Percentiles rank a stretch among this genome's conserved stretches.
Evolutionary conservation across 92 coral and sea anemone genomes (phyloP).

Genomic region (Blastomussa wellsi): DNA sequence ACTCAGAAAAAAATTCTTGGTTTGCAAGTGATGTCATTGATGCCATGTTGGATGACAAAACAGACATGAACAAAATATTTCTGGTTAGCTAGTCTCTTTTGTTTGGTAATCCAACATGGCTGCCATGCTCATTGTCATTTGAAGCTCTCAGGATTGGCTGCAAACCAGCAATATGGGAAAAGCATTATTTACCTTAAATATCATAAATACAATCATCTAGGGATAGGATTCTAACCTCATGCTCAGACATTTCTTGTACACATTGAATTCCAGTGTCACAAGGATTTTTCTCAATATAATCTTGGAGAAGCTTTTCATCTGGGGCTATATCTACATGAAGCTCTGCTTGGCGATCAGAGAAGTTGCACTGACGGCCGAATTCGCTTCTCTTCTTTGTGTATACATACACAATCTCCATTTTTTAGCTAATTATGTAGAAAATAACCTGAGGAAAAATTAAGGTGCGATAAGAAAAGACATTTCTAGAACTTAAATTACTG

Average conservation of each 20-base stretch:
- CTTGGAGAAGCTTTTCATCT: constrained; percentile 92
- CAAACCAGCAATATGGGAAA: no score
- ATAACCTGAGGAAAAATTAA: neutral
- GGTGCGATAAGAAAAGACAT: neutral
- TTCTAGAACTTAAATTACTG: no score
- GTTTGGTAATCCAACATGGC: no score
- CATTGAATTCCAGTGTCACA: constrained; percentile 99
- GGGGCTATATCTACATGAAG: constrained; percentile 98
- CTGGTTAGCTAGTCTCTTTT: no score
- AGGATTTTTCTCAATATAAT: constrained; percentile 95
- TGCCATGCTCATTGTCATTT: no score
- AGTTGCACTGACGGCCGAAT: constrained; percentile 99
- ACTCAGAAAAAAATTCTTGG: no score
- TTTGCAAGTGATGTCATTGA: no score
- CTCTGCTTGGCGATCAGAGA: constrained; percentile 99
- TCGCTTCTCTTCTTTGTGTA: constrained; percentile 98
- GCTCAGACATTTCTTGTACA: constrained; percentile 99
- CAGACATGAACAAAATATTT: no score
- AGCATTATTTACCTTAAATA: no score
- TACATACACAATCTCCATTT: constrained; percentile 99
- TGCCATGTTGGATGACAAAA: no score
- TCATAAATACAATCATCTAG: no score
- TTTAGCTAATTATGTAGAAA: constrained; percentile 13
- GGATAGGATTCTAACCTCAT: constrained; percentile 68
- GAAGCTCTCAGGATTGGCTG: no score